A percentile compares a stretch with the other conserved stretches of the same genome.
Evolutionary conservation across 2,113 vertebrate genomes (phyloP).

Genomic region (Acanthochromis polyacanthus): DNA sequence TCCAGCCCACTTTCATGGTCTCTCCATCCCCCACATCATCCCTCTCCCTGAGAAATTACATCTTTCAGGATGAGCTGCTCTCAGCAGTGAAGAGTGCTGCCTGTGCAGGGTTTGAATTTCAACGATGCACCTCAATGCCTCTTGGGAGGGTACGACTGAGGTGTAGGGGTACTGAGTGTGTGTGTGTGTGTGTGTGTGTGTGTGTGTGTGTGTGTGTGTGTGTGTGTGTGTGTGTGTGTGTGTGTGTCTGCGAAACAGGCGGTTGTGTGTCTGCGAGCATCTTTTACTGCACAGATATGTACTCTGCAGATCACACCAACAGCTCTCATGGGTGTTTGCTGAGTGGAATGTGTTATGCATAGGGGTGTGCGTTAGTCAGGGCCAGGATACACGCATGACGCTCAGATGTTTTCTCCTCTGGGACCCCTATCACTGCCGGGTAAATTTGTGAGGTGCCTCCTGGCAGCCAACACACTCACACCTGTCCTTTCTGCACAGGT

Average conservation of each 20-base stretch:
- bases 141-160: constrained; percentile 71
- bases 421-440: constrained; percentile 71
- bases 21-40: constrained; percentile 47
- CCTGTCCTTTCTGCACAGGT: constrained; percentile 79
- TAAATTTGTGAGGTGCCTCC: constrained; percentile 54
- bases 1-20: constrained; percentile 44
- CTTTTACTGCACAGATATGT: constrained; percentile 20
- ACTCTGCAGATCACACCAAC: constrained; percentile 51
- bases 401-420: constrained; percentile 69
- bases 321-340: constrained; percentile 77
- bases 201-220: background rate
- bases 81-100: constrained; percentile 46
- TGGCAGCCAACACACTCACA: constrained; percentile 66
- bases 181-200: constrained; percentile 13
- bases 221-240: constrained; percentile 22
- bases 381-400: constrained; percentile 71
- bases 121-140: constrained; percentile 73
- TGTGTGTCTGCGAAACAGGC: background rate
- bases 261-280: constrained; percentile 36
- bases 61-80: constrained; percentile 69
- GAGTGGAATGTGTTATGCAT: constrained; percentile 80
- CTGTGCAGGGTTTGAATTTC: constrained; percentile 72
- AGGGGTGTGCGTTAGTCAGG: constrained; percentile 70
- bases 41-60: constrained; percentile 53
- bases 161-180: constrained; percentile 44